A percentile compares a stretch with the other conserved stretches of the same genome.
These are phyloP conservation scores for Gobio occitaniae DNA, from an alignment of 2,797 vertebrate species.

Conservation along the genomic window DNA sequence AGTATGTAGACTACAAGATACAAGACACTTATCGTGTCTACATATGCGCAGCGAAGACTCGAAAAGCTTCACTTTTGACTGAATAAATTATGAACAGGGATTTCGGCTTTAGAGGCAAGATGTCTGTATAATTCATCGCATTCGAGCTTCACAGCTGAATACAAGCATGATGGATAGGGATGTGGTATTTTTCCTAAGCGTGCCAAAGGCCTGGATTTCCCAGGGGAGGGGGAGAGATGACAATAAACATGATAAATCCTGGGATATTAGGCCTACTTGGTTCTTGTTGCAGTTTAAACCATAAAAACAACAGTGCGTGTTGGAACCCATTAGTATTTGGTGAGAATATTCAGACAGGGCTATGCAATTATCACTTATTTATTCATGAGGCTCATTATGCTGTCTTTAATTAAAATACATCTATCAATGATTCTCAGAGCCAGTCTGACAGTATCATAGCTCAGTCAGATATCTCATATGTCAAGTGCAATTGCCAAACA, in stretches of 20 bases:
- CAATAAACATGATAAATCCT: constrained; percentile 29
- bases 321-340: neutral
- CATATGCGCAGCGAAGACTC: constrained; percentile 30
- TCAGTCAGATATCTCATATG: neutral
- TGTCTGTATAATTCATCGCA: constrained; percentile 67
- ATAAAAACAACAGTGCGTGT: constrained; percentile 5
- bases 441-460: neutral
- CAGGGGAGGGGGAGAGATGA: neutral
- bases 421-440: constrained; percentile 3
- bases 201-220: constrained; percentile 14
- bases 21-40: neutral
- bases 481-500: neutral
- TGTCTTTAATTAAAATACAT: constrained; percentile 26
- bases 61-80: constrained; percentile 57
- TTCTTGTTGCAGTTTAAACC: neutral
- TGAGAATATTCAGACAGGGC: neutral
- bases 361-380: neutral
- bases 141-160: constrained; percentile 56
- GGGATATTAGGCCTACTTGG: neutral
- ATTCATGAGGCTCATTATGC: constrained; percentile 22
- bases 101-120: constrained; percentile 41
- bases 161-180: constrained; percentile 38
- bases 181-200: constrained; percentile 48
- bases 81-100: constrained; percentile 71
- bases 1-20: neutral